These are phyloP conservation scores for Microchirus variegatus DNA, from an alignment of 2,797 vertebrate species.

Conservation along the genomic window DNA sequence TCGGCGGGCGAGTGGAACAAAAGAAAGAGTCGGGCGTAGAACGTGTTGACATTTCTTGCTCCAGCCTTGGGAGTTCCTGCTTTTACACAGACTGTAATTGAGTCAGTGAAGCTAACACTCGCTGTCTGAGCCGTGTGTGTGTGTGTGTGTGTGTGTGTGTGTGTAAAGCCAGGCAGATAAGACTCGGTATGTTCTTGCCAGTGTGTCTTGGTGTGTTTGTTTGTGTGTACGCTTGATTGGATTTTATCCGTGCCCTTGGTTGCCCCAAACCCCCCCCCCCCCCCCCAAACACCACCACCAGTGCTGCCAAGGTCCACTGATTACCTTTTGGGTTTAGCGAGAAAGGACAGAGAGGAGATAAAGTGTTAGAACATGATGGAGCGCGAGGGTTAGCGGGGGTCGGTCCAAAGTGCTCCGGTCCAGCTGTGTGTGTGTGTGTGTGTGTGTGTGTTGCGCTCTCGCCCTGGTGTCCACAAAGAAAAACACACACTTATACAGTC, in stretches of 20 bases:
- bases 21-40: conserved; percentile 62
- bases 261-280: no score
- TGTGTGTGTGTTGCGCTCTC: no score
- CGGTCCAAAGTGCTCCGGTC: conserved; percentile 56
- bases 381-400: conserved; percentile 49
- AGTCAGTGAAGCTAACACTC: conserved; percentile 40
- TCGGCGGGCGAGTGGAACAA: conserved; percentile 15
- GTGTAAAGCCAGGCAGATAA: conserved; percentile 27
- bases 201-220: conserved; percentile 12
- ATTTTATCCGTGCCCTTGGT: conserved; percentile 59
- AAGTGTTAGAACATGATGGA: conserved; percentile 36
- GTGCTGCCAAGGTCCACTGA: conserved; percentile 60
- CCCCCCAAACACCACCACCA: no score
- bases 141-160: conserved; percentile 3
- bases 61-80: conserved; percentile 46
- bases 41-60: conserved; percentile 64
- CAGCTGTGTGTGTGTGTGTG: conserved; percentile 67
- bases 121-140: no score
- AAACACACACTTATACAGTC: conserved; percentile 34
- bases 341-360: conserved; percentile 36
- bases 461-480: conserved; percentile 59
- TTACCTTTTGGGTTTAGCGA: conserved; percentile 64
- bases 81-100: conserved; percentile 62
- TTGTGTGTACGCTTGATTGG: conserved; percentile 42
- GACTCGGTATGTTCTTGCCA: conserved; percentile 5